Evolutionary conservation across 2,113 vertebrate species (phyloP).

Genomic region (Caracal caracal): DNA sequence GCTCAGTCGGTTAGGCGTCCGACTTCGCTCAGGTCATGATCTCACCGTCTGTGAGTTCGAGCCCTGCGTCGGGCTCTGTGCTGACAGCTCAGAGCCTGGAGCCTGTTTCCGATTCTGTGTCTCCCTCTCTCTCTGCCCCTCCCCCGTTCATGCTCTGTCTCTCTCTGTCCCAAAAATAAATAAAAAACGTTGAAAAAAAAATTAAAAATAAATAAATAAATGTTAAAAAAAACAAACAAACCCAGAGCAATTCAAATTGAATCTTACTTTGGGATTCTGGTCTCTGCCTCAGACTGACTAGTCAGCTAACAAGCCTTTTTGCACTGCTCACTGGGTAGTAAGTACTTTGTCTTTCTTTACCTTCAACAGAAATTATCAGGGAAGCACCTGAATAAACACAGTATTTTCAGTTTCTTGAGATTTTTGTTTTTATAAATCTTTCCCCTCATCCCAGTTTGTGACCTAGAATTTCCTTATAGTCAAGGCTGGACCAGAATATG

Average conservation of each 20-base stretch:
- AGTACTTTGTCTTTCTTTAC: background rate
- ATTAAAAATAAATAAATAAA: too few relatives aligned
- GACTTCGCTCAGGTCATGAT: too few relatives aligned
- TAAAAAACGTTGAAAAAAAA: too few relatives aligned
- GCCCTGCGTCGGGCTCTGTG: too few relatives aligned
- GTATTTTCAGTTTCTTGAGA: conserved; percentile 7
- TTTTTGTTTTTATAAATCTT: background rate
- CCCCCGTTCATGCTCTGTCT: too few relatives aligned
- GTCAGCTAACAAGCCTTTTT: background rate
- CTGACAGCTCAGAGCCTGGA: too few relatives aligned
- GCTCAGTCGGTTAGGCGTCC: too few relatives aligned
- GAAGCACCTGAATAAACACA: background rate
- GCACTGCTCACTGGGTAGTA: background rate
- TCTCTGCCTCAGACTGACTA: background rate
- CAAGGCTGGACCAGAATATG: background rate
- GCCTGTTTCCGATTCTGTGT: too few relatives aligned
- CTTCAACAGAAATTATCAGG: background rate
- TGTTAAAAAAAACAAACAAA: background rate
- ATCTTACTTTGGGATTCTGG: background rate
- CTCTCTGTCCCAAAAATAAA: too few relatives aligned
- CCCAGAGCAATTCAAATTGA: background rate
- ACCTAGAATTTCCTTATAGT: background rate
- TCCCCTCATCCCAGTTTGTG: background rate
- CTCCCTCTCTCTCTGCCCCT: too few relatives aligned
- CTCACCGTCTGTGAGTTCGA: too few relatives aligned